phyloP scores from a whole-genome alignment of 1,140 invertebrate species.

The Dinoponera quadriceps region DNA sequence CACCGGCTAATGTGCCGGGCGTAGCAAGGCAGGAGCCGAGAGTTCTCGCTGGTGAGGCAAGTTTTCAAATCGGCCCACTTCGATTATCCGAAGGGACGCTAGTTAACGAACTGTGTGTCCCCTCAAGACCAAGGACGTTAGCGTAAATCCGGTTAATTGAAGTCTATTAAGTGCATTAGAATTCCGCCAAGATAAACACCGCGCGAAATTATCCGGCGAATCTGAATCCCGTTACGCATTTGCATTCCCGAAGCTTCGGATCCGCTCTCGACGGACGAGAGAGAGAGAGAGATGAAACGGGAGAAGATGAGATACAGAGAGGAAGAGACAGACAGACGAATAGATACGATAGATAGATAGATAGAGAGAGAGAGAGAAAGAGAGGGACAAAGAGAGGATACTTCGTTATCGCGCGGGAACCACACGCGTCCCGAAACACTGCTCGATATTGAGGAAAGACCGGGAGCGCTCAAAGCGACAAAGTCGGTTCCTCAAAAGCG shows the following conservation, averaged over 20 bases:
- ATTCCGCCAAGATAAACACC: slow-evolving; percentile 1
- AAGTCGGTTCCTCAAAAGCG: slow-evolving; percentile 22
- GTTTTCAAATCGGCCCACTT: too few species aligned
- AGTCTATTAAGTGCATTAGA: background rate
- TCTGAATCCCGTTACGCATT: slow-evolving; percentile 14
- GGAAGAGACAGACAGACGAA: background rate
- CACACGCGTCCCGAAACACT: background rate
- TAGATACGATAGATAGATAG: background rate
- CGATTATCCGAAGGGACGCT: too few species aligned
- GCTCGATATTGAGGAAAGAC: slow-evolving; percentile 2
- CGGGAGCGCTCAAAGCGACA: background rate
- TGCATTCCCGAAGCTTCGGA: slow-evolving; percentile 25
- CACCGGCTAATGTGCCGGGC: too few species aligned
- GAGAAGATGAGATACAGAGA: background rate
- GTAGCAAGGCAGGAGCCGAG: too few species aligned
- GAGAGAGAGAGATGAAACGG: too few species aligned
- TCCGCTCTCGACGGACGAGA: too few species aligned
- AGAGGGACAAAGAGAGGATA: slow-evolving; percentile 1
- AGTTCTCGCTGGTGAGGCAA: too few species aligned
- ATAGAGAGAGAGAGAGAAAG: background rate
- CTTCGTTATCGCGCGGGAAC: slow-evolving; percentile 2
- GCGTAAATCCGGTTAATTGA: background rate
- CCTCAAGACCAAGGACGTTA: too few species aligned
- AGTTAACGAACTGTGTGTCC: too few species aligned
- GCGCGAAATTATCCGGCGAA: background rate